Base-by-base conservation (phyloP, 2,797 vertebrate species). In the Knipowitschia caucasica region DNA sequence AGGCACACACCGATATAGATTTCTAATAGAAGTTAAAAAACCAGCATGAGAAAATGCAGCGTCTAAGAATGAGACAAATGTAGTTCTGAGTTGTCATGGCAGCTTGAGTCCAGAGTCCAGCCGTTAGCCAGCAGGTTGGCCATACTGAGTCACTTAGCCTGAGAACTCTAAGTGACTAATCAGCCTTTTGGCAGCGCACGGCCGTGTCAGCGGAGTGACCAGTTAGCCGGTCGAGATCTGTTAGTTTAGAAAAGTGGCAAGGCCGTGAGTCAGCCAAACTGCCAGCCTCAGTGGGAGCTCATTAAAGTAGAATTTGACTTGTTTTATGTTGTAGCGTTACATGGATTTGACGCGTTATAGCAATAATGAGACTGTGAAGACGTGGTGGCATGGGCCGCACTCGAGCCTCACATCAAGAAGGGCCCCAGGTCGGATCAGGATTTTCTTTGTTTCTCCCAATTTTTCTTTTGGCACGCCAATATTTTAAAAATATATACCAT, bases 1-100 rank as follows among this genome's bases (percentile, higher is more conserved):
- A 66, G 66, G 56, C 67, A 67, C 49, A 36, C 58, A 50, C 46
- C 39, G 72, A 75, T 61, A 74, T 69, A 63, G 59, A 58, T 4
- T 5, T 56, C 64, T 72, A 66, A 75, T 14, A n/a, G 31, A n/a
- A n/a, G n/a, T n/a, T n/a, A n/a, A n/a, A n/a, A n/a, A 33, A 14
- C 31, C 5, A 12, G 31, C 31, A 33, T n/a, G n/a, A n/a, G n/a
- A n/a, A n/a, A n/a, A n/a, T n/a, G n/a, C n/a, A n/a, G n/a, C n/a
- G n/a, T 68, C 23, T 17, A 36, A 36, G 52, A 69, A 73, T 56
- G 49, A 67, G 54, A 66, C 69, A 62, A 46, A 15, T 29, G 3
- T 35, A 29, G 20, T 64, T 38, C 50, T 69, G 50, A 58, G 50
- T 49, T 47, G 42, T 51, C 56, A 46, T 34, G 49, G 24, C 31